Evolutionary conservation across 1,140 invertebrate species (phyloP).

Genomic region (Zaprionus gabonicus): DNA sequence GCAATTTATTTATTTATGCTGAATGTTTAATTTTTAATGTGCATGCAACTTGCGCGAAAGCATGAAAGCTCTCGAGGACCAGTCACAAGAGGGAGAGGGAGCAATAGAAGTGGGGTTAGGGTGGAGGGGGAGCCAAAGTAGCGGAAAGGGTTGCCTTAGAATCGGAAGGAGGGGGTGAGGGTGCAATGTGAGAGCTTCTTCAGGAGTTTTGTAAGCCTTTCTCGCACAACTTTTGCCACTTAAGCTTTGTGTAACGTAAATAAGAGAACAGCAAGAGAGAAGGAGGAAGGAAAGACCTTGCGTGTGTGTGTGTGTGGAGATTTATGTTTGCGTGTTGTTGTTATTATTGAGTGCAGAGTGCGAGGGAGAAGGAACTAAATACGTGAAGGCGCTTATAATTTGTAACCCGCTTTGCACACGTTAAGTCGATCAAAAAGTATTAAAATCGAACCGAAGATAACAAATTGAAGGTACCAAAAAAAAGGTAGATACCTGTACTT

Average conservation of each 20-base stretch:
- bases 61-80: slow-evolving; percentile 8
- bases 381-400: slow-evolving; percentile 63
- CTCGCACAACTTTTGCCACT: slow-evolving; percentile 77
- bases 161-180: not conserved
- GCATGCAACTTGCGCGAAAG: slow-evolving; percentile 65
- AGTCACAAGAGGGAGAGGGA: not conserved
- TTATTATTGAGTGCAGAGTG: not conserved
- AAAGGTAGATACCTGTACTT: too few relatives aligned
- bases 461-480: not conserved
- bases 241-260: slow-evolving; percentile 75
- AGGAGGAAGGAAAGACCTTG: slow-evolving; percentile 12
- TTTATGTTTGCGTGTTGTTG: slow-evolving; percentile 43
- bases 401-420: slow-evolving; percentile 42
- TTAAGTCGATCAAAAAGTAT: slow-evolving; percentile 37
- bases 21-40: slow-evolving; percentile 80
- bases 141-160: slow-evolving; percentile 36
- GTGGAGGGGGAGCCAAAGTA: slow-evolving; percentile 4
- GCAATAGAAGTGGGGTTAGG: not conserved
- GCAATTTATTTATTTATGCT: slow-evolving; percentile 78
- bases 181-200: slow-evolving; percentile 28
- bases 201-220: slow-evolving; percentile 75
- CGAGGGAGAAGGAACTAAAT: slow-evolving; percentile 40
- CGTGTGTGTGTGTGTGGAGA: slow-evolving; percentile 40
- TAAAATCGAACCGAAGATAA: slow-evolving; percentile 11
- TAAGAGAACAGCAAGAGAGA: slow-evolving; percentile 25